Conservation (phyloP, 2,113 vertebrate genomes). For the Anolis carolinensis region DNA sequence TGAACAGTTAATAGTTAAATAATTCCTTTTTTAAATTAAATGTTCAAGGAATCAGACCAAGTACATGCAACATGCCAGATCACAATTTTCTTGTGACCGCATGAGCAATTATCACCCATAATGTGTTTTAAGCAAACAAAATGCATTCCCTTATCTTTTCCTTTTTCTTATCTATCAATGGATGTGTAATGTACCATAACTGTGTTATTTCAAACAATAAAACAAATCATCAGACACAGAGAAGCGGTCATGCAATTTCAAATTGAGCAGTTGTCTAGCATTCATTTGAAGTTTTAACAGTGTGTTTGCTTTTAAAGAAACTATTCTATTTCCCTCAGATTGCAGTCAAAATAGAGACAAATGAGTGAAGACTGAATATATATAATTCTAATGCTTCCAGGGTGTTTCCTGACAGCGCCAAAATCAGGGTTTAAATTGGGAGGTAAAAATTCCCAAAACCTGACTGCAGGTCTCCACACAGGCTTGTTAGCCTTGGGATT, state of each 20-base stretch:
- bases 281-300: constrained; percentile 53
- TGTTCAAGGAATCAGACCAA: constrained; percentile 36
- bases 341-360: constrained; percentile 12
- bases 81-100: constrained; percentile 43
- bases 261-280: constrained; percentile 52
- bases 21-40: constrained; percentile 12
- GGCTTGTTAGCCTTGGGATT: too few relatives aligned
- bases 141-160: constrained; percentile 66
- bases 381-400: not conserved
- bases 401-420: too few relatives aligned
- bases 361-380: too few relatives aligned
- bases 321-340: constrained; percentile 31
- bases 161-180: constrained; percentile 59
- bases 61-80: constrained; percentile 39
- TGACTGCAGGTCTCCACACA: too few relatives aligned
- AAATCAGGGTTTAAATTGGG: too few relatives aligned
- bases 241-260: constrained; percentile 72
- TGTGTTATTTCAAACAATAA: constrained; percentile 74
- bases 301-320: constrained; percentile 30
- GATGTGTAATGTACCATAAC: constrained; percentile 57
- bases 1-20: constrained; percentile 40
- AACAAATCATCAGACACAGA: constrained; percentile 59
- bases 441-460: too few relatives aligned
- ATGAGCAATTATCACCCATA: constrained; percentile 56
- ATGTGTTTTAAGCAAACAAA: constrained; percentile 60